Evolutionary conservation across 1,140 invertebrate species (phyloP), one percentile per base, ranked within the genome.

Genomic region (Mizuhopecten yessoensis): DNA sequence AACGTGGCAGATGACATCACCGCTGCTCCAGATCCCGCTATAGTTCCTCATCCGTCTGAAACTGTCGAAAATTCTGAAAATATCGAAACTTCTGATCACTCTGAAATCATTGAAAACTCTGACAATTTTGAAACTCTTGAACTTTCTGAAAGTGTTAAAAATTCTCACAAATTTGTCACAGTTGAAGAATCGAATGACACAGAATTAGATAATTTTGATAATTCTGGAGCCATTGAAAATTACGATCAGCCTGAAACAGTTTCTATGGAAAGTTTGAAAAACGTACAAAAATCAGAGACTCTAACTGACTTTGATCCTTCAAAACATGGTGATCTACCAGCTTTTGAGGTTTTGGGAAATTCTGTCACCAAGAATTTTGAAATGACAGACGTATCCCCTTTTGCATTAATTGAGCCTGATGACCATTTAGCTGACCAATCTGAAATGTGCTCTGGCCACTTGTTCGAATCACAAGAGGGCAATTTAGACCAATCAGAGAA

Each of bases 31-130:
- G 57, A 29, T n/a, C n/a, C 11, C 17, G n/a, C 23, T 75, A 13
- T 75, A 75, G 57, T 75, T 29, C 29, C 57, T 75, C 57, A 29
- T n/a, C 23, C 2, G n/a, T n/a, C 57, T 75, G 9, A 75, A 75
- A 75, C 57, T 75, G 57, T 75, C 57, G 57, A 75, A 75, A 9
- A 75, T 75, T 75, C 57, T 75, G 23, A 75, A 29, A n/a, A 29
- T 49, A 49, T 49, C 20, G 45, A 49, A 20, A 49, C 5, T n/a
- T 75, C 23, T 17, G 11, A 75, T 29, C 15, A n/a, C 1, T n/a
- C 57, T 75, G n/a, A n/a, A n/a, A n/a, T 45, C 17, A 45, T 15
- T 45, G 42, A 75, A 75, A 75, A 29, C 1, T n/a, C 23, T 75
- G 57, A 45, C 17, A 7, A n/a, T n/a, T 75, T n/a, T 75, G 23